Percentiles rank a stretch among this genome's conserved stretches.
Evolutionary conservation across 92 coral and sea anemone genomes (phyloP).

Genomic region (Porites lobata): DNA sequence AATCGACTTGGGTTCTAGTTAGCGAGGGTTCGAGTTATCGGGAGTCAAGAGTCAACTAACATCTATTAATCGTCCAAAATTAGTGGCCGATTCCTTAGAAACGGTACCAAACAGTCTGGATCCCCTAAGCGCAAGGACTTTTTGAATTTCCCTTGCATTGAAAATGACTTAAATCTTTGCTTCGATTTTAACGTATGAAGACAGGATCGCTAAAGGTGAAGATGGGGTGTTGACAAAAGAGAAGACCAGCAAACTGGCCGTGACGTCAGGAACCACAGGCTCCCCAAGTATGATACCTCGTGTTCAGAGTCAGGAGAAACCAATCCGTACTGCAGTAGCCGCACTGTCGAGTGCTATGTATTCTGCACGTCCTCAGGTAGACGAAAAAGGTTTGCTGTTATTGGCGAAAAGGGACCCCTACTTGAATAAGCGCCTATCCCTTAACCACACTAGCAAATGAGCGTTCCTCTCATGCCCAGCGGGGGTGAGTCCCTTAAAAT

Average conservation of each 20-base stretch:
- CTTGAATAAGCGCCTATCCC: background rate
- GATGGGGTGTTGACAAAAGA: background rate
- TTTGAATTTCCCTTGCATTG: too few relatives aligned
- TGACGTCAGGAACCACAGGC: background rate
- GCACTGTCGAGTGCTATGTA: background rate
- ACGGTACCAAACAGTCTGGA: too few relatives aligned
- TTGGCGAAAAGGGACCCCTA: background rate
- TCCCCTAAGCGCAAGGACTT: too few relatives aligned
- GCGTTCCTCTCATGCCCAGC: too few relatives aligned
- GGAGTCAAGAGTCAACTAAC: too few relatives aligned
- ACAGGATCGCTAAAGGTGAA: background rate
- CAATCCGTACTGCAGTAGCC: background rate
- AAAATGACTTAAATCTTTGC: background rate
- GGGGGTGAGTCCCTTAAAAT: too few relatives aligned
- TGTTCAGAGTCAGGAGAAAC: background rate
- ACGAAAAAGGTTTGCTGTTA: too few relatives aligned
- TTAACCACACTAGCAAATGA: too few relatives aligned
- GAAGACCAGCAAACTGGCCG: background rate
- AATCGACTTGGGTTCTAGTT: too few relatives aligned
- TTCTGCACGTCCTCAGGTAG: background rate
- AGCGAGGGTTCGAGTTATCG: too few relatives aligned
- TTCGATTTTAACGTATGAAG: background rate
- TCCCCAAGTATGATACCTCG: background rate
- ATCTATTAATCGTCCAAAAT: too few relatives aligned
- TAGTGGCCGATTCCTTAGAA: too few relatives aligned